phyloP scores from a whole-genome alignment of 2,113 vertebrate genomes.

The Prietella phreatophila region DNA sequence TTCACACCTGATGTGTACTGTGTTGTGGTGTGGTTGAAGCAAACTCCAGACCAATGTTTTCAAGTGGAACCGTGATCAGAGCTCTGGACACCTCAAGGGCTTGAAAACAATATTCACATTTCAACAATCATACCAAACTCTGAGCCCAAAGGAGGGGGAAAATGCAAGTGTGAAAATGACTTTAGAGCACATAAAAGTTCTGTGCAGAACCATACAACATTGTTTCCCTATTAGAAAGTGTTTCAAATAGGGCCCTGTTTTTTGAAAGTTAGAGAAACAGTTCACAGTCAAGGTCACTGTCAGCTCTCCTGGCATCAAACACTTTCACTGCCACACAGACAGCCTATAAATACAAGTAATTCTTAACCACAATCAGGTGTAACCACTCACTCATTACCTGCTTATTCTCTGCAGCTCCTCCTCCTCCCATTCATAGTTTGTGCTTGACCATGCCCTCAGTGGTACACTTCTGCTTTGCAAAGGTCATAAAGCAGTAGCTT shows the following conservation, averaged over 20 bases:
- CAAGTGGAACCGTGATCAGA: too few species aligned
- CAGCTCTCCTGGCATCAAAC: neutral
- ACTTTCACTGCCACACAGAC: neutral
- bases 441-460: neutral
- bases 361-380: neutral
- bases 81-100: neutral
- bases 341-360: neutral
- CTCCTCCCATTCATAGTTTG: neutral
- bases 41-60: too few species aligned
- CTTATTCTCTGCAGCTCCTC: neutral
- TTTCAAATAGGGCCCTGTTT: too few species aligned
- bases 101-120: neutral
- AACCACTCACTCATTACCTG: neutral
- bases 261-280: too few species aligned
- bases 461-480: neutral
- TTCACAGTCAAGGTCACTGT: neutral
- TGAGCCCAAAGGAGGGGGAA: too few species aligned
- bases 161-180: too few species aligned
- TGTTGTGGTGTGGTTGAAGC: neutral
- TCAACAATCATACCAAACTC: neutral
- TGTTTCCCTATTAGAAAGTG: too few species aligned
- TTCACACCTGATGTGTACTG: neutral
- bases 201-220: too few species aligned
- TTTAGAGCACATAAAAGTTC: too few species aligned
- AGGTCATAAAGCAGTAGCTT: neutral